A percentile compares a stretch with the other conserved stretches of the same genome.
Evolutionary conservation across 2,797 vertebrate genomes (phyloP).

Genomic region (Yasuhikotakia modesta): DNA sequence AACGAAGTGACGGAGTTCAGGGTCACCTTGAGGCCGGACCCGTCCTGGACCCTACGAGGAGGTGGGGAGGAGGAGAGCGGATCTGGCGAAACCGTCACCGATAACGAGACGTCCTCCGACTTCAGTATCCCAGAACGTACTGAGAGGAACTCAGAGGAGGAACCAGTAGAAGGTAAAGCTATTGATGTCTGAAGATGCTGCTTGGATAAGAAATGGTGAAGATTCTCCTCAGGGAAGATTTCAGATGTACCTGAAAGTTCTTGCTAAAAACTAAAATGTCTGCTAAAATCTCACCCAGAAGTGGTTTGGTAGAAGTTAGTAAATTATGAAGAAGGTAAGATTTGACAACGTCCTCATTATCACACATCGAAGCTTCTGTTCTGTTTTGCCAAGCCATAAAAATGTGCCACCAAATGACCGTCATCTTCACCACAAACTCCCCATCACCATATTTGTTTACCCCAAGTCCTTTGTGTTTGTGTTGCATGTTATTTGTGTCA

Average conservation of each 20-base stretch:
- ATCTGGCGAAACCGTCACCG: constrained; percentile 88
- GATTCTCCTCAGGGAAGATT: constrained; percentile 12
- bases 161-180: constrained; percentile 86
- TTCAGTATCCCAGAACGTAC: constrained; percentile 90
- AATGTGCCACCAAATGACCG: constrained; percentile 15
- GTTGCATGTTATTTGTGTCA: constrained; percentile 44
- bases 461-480: constrained; percentile 38
- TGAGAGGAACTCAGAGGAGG: constrained; percentile 82
- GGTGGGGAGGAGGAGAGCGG: constrained; percentile 88
- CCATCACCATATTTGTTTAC: constrained; percentile 50
- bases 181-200: constrained; percentile 26
- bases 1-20: constrained; percentile 41
- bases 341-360: constrained; percentile 47
- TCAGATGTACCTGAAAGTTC: constrained; percentile 40
- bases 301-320: constrained; percentile 23
- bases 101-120: constrained; percentile 95
- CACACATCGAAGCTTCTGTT: constrained; percentile 20
- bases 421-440: constrained; percentile 38
- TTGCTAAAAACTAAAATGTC: constrained; percentile 54
- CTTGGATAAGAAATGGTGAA: constrained; percentile 18
- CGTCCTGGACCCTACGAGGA: constrained; percentile 76
- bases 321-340: constrained; percentile 45
- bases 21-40: constrained; percentile 46
- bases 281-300: constrained; percentile 34
- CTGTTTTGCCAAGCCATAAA: constrained; percentile 11